These are phyloP conservation scores for Atractosteus spatula DNA, from an alignment of 2,113 vertebrate species.

Conservation along the genomic window DNA sequence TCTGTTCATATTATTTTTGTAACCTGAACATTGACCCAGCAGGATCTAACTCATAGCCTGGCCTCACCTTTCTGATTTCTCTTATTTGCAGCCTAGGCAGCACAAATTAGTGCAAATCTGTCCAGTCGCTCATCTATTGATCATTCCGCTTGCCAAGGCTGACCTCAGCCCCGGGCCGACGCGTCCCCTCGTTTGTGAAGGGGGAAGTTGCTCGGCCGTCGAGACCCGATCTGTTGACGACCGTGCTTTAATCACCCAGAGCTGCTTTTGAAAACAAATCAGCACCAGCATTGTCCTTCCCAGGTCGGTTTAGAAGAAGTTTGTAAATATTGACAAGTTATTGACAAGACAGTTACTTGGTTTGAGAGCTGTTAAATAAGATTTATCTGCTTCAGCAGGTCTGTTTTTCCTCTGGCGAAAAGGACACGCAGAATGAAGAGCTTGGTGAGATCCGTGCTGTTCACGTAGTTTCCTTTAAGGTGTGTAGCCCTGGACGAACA, in stretches of 20 bases:
- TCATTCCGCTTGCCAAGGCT: slow-evolving; percentile 17
- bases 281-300: no score
- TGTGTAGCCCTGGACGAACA: not conserved
- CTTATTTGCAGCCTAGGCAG: not conserved
- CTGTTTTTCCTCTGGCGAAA: slow-evolving; percentile 13
- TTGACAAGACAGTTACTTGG: slow-evolving; percentile 25
- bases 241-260: no score
- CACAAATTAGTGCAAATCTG: not conserved
- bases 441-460: not conserved
- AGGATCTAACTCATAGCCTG: not conserved
- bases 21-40: no score
- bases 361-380: slow-evolving; percentile 13
- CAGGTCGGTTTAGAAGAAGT: not conserved
- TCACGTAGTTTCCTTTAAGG: not conserved
- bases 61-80: not conserved
- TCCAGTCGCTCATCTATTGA: slow-evolving; percentile 28
- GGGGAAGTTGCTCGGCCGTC: slow-evolving; percentile 7
- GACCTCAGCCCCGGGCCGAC: slow-evolving; percentile 12
- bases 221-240: no score
- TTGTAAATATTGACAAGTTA: slow-evolving; percentile 18
- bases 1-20: no score
- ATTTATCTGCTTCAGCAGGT: slow-evolving; percentile 24
- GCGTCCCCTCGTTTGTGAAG: slow-evolving; percentile 25
- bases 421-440: not conserved
- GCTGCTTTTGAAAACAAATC: no score